Evolutionary conservation across 2,113 vertebrate genomes (phyloP).

Genomic region (Clupea harengus): DNA sequence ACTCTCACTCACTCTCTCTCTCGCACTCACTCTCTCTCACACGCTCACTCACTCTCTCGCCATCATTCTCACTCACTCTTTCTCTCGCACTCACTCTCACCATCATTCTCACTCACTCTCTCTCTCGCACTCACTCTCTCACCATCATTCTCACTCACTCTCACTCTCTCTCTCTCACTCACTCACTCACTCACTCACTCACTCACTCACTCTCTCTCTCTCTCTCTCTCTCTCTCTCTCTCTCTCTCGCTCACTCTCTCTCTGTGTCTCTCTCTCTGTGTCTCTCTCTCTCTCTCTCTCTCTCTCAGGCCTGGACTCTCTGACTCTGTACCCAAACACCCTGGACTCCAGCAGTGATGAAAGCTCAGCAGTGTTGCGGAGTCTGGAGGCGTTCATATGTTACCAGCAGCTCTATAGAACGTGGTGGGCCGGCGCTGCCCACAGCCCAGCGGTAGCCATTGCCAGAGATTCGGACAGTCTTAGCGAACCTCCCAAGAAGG

Average conservation of each 20-base stretch:
- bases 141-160: too few relatives aligned
- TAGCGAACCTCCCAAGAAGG: not conserved
- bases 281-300: not conserved
- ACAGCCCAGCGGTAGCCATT: not conserved
- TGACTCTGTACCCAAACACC: slow-evolving; percentile 57
- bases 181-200: too few relatives aligned
- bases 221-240: too few relatives aligned
- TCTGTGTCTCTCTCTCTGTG: not conserved
- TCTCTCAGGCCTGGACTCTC: slow-evolving; percentile 55
- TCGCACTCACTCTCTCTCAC: too few relatives aligned
- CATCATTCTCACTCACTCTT: too few relatives aligned
- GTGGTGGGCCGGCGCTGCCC: slow-evolving; percentile 76
- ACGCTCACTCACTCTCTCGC: too few relatives aligned
- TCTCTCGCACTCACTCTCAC: too few relatives aligned
- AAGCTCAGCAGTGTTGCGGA: slow-evolving; percentile 65
- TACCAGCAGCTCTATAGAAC: slow-evolving; percentile 79
- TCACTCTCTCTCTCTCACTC: not conserved
- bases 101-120: too few relatives aligned
- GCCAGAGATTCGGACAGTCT: not conserved
- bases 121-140: too few relatives aligned
- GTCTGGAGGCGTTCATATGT: slow-evolving; percentile 78
- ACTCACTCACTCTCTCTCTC: too few relatives aligned
- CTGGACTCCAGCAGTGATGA: slow-evolving; percentile 57
- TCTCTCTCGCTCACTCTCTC: not conserved
- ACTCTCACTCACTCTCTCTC: too few relatives aligned